These are phyloP conservation scores for Numida meleagris DNA, from an alignment of 2,113 vertebrate genomes.

Conservation along the genomic window DNA sequence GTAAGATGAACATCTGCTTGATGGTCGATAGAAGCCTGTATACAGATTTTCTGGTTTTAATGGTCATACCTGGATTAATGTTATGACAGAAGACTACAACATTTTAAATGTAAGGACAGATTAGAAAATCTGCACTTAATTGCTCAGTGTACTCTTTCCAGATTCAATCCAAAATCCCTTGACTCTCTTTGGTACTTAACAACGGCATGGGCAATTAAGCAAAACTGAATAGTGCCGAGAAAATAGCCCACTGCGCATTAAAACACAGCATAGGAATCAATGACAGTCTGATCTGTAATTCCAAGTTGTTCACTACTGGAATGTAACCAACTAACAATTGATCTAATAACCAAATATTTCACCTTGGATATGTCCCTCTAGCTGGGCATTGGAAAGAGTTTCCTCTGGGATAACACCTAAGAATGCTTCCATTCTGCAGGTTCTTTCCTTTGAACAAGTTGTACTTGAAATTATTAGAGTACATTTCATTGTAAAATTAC, in stretches of 20 bases:
- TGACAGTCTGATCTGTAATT: not conserved
- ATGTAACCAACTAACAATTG: not conserved
- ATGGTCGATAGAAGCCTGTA: not conserved
- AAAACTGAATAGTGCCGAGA: not conserved
- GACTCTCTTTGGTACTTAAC: conserved; percentile 13
- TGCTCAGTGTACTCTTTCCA: not conserved
- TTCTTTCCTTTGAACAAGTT: not conserved
- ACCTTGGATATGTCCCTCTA: not conserved
- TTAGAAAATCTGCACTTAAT: conserved; percentile 9
- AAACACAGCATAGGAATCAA: not conserved
- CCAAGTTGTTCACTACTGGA: not conserved
- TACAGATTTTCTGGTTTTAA: not conserved
- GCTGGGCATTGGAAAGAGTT: not conserved
- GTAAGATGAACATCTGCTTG: not conserved
- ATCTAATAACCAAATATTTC: conserved; percentile 5
- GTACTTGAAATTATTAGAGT: not conserved
- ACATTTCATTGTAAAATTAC: not conserved
- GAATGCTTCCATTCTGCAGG: not conserved
- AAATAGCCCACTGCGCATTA: not conserved
- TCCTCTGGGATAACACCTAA: not conserved
- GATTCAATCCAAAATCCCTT: not conserved
- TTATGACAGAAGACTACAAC: not conserved
- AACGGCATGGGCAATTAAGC: not conserved
- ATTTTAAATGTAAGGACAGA: conserved; percentile 4
- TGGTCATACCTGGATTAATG: conserved; percentile 26